Evolutionary conservation across 2,113 vertebrate species (phyloP), one percentile per base, ranked within the genome.

Genomic region (Rhinolophus ferrumequinum): DNA sequence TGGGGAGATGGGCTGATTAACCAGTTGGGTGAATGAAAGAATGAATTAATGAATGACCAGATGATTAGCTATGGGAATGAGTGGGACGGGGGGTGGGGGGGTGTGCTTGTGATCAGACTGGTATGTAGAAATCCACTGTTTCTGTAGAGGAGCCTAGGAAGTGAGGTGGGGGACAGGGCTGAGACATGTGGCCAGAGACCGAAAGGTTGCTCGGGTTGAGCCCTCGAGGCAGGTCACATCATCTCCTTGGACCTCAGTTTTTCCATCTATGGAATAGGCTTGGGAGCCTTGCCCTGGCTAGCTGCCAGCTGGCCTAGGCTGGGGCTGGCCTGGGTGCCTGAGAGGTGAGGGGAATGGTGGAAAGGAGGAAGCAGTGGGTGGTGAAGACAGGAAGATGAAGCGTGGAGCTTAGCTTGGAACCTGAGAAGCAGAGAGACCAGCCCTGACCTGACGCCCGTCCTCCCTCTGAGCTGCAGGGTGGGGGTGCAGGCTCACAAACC

Each of bases 321-420:
- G n/a, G 60, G 64, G 41, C 62, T 89, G 79, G 67, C 60, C 73
- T 75, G 81, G 70, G 90, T 60, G 35, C 50, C 35, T 50, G 62
- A 66, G 76, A 89, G 93, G 91, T 85, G 56, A 95, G 41, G 88
- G 77, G 73, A 83, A 54, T 92, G 92, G 93, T 13, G 50, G 86
- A 94, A 92, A 94, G 93, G 69, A 96, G 97, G 94, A 97, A 97
- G 86, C 89, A 47, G 97, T 97, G 97, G 95, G 97, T 96, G 97
- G 95, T 94, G 70, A 97, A 93, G 97, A 93, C 96, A 93, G 96
- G 96, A 96, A 94, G 94, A 92, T 96, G 87, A 96, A 97, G 93
- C 62, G 33, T 75, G 93, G 92, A 93, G 96, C 96, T 97, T 97
- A 97, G 97, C 97, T 97, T 97, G 97, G 98, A 97, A 97, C 93